Base-by-base conservation (phyloP, 1,140 invertebrate genomes). In the Nylanderia fulva region DNA sequence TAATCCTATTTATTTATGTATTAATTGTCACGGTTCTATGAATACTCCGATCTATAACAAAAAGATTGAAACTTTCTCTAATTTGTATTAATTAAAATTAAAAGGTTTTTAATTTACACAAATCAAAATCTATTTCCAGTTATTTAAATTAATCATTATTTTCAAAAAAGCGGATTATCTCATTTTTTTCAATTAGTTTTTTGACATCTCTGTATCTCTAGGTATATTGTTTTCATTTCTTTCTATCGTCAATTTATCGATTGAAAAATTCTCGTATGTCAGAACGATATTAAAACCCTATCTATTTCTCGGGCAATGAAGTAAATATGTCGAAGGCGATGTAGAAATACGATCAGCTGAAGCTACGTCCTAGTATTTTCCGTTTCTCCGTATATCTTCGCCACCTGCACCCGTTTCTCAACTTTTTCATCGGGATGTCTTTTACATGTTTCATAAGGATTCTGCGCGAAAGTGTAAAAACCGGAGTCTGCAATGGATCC, bases 391-490 rank as follows among this genome's bases (percentile, higher is more conserved):
- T 90, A 89, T 86, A 90, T 90, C 89, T 80, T 90, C 82, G 86
- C 89, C 89, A 88, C 89, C 86, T 90, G 88, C 86, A 90, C 89
- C 69, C 84, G 89, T 90, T 90, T 89, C 89, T 90, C 89, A 90
- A 90, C 72, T 90, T 90, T 90, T 90, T 90, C 89, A 90, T 90
- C 89, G 88, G 33, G 33, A 77, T 80, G 88, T 90, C 84, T 64
- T 66, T 88, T 90, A 86, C 88, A 90, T 90, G 89, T 90, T 90
- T 90, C 89, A 90, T 90, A 90, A 90, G 89, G 79, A 88, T 84
- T 76, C 60, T 45, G 61, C 77, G 84, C 83, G 68, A 75, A 90
- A 79, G 89, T 87, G 88, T 89, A 90, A 90, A 90, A 90, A 90
- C 71, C 74, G 33, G 83, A 60, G 72, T 90, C 66, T 83, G 61